Conservation (phyloP, 2,888 invertebrate genomes). For the Baccha elongata region DNA sequence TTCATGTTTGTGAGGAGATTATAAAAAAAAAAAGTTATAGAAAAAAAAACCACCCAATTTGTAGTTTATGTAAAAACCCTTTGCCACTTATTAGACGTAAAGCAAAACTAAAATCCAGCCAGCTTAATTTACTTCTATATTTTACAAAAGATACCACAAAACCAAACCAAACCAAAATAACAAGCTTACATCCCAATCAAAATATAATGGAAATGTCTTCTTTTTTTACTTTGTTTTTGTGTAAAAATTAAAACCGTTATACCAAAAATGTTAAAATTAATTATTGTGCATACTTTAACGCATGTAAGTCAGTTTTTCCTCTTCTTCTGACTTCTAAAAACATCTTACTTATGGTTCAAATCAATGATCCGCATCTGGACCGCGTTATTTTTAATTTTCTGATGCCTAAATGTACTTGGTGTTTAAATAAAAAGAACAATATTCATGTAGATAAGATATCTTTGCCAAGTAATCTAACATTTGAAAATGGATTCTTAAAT, state of each 20-base stretch:
- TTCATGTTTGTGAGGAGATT: not conserved
- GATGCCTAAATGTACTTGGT: too few species aligned
- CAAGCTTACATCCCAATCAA: conserved; percentile 49
- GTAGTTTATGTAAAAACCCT: conserved; percentile 46
- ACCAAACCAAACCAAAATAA: conserved; percentile 35
- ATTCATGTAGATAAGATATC: too few species aligned
- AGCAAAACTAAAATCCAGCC: conserved; percentile 55
- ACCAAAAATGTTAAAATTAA: conserved; percentile 4
- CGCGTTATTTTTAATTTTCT: too few species aligned
- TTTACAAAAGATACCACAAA: conserved; percentile 23
- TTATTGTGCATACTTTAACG: too few species aligned
- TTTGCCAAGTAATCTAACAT: too few species aligned
- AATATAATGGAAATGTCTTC: not conserved
- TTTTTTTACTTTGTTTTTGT: not conserved
- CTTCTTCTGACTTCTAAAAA: too few species aligned
- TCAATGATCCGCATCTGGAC: too few species aligned
- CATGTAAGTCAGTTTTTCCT: too few species aligned
- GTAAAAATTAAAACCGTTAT: conserved; percentile 5
- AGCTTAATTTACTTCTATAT: conserved; percentile 8
- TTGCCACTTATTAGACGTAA: conserved; percentile 62
- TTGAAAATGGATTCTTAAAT: too few species aligned
- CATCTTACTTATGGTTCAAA: too few species aligned
- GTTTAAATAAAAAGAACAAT: too few species aligned
- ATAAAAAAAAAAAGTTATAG: not conserved
- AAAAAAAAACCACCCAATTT: conserved; percentile 37